phyloP scores from a whole-genome alignment of 2,113 vertebrate genomes.

The Columba livia region DNA sequence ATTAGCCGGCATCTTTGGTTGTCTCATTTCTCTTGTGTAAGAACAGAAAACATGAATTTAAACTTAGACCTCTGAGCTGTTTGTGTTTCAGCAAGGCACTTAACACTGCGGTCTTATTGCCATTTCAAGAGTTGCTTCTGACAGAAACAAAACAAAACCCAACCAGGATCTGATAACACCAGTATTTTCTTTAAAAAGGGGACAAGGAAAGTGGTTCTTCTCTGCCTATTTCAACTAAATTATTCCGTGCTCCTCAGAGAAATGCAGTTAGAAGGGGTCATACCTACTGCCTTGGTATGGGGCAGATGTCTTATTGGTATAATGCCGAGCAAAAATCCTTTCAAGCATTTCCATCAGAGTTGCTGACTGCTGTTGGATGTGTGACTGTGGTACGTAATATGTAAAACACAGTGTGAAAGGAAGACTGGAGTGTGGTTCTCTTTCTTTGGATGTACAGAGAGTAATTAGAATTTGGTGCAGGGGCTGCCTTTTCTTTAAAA shows the following conservation, averaged over 20 bases:
- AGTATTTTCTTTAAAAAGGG: neutral
- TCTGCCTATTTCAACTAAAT: neutral
- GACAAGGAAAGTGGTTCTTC: neutral
- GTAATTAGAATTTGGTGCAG: neutral
- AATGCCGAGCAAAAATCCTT: neutral
- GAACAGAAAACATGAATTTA: neutral
- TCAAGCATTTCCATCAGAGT: neutral
- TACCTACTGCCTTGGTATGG: neutral
- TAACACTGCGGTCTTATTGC: neutral
- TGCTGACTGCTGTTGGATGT: neutral
- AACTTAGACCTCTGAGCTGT: neutral
- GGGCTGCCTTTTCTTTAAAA: neutral
- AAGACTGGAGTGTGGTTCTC: neutral
- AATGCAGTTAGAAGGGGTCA: neutral
- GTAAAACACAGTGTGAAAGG: neutral
- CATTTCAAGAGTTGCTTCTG: neutral
- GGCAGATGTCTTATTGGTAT: neutral
- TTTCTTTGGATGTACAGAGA: neutral
- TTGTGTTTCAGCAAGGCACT: neutral
- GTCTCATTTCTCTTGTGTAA: neutral
- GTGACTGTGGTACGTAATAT: neutral
- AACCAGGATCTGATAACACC: neutral
- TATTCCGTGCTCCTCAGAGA: neutral
- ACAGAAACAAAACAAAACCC: neutral
- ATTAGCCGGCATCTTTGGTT: neutral